Evolutionary conservation across 2,113 vertebrate genomes (phyloP).

Genomic region (Syngnathus typhle): DNA sequence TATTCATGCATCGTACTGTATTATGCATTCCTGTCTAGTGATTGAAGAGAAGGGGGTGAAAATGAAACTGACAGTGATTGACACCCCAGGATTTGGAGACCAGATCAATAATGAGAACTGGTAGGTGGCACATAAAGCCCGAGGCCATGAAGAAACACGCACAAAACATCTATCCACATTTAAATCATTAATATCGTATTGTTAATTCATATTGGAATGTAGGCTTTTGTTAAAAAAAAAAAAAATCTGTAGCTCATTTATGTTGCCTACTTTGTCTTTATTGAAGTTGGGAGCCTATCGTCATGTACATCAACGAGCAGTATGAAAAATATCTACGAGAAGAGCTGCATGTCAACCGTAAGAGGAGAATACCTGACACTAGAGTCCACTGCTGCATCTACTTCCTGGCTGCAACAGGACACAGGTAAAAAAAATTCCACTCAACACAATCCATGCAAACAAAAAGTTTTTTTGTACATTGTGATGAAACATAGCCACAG

Average conservation of each 20-base stretch:
- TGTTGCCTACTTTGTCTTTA: background rate
- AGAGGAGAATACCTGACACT: constrained; percentile 87
- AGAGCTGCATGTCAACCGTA: constrained; percentile 86
- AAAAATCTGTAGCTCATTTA: background rate
- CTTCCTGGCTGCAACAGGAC: constrained; percentile 87
- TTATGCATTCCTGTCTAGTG: constrained; percentile 62
- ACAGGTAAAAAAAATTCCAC: constrained; percentile 75
- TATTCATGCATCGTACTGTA: background rate
- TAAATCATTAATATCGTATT: too few species aligned
- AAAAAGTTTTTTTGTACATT: background rate
- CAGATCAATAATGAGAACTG: constrained; percentile 97
- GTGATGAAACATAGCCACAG: background rate
- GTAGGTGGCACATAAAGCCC: constrained; percentile 55
- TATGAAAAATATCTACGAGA: constrained; percentile 89
- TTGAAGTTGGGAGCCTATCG: constrained; percentile 90
- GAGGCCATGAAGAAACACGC: background rate
- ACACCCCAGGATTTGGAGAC: constrained; percentile 93
- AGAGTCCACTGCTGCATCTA: constrained; percentile 91
- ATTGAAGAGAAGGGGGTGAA: constrained; percentile 96
- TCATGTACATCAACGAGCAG: constrained; percentile 86
- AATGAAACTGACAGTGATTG: constrained; percentile 94
- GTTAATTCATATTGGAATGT: background rate
- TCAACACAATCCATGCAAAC: background rate
- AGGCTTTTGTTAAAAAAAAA: background rate
- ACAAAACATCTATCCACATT: too few species aligned